Base-by-base conservation (phyloP, 2,888 invertebrate species). In the Arctia plantaginis region DNA sequence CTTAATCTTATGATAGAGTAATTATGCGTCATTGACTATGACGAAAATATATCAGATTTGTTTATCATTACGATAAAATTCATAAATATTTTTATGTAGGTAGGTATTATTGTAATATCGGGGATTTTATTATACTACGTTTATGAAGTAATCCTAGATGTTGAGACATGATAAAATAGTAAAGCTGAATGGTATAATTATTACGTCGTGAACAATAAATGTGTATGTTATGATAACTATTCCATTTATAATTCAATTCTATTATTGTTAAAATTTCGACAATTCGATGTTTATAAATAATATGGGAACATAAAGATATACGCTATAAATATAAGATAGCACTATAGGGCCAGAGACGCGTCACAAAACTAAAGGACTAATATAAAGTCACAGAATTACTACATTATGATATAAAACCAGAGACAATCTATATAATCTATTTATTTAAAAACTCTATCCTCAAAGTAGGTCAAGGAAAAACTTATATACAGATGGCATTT, bases 11-110 rank as follows among this genome's bases (percentile, higher is more conserved):
- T 30, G 30, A 30, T 30, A 30, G 30, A 30, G 13, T 30, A 62
- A 18, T 67, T 12, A 67, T 47, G 15, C 69, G 35, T 55, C 69
- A 69, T 69, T 51, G 35, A 55, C n/a, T 51, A 51, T 35, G 35
- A 35, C 51, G 33, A 33, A n/a, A 67, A 33, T 47, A 47, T 67
- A 23, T 30, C 20, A 62, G 62, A 62, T 62, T 62, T 62, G 30
- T 30, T 62, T 30, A 62, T 62, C 15, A 30, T 30, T 62, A 30
- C 4, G 62, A 62, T 62, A 67, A 44, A 30, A 47, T 27, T 33
- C 10, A 67, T 69, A 69, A 33, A 33, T 69, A 13, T 23, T 47
- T 33, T 13, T 23, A 23, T 33, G 20, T 13, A 51, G 23, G 30
- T 33, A 27, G 23, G 30, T 33, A 27, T 51, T 47, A 47, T 47